Conservation (phyloP, 2,888 invertebrate species). For the Baronia brevicornis region DNA sequence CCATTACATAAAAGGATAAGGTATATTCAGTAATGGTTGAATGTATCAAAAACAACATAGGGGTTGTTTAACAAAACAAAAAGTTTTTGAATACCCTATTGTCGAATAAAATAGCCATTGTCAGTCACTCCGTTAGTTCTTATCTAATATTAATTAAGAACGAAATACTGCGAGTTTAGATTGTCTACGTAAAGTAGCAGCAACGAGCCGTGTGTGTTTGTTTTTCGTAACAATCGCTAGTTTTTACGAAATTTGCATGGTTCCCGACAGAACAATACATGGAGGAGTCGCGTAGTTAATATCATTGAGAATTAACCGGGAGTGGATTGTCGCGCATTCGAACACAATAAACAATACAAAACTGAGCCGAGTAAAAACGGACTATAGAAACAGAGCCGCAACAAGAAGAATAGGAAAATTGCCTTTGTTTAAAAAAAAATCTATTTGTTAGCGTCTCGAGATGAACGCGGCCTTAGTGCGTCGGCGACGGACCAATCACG, state of each 20-base stretch:
- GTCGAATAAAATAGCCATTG: constrained; percentile 31
- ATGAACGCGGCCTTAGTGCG: constrained; percentile 65
- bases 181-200: constrained; percentile 32
- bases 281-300: constrained; percentile 54
- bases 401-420: constrained; percentile 76
- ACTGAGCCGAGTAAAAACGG: constrained; percentile 66
- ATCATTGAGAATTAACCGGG: constrained; percentile 69
- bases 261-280: constrained; percentile 49
- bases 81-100: constrained; percentile 23
- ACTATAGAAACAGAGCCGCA: constrained; percentile 64
- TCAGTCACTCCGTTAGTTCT: constrained; percentile 29
- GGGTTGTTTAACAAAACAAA: constrained; percentile 10
- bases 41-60: not conserved
- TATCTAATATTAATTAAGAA: constrained; percentile 58
- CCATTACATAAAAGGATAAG: too few species aligned
- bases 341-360: constrained; percentile 72
- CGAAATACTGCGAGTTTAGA: constrained; percentile 25
- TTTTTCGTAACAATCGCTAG: constrained; percentile 60
- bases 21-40: too few species aligned
- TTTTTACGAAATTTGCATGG: constrained; percentile 66
- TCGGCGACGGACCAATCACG: constrained; percentile 54
- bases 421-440: constrained; percentile 72
- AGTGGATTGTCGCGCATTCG: constrained; percentile 66
- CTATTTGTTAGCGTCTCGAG: constrained; percentile 70
- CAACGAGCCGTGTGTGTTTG: constrained; percentile 41